Evolutionary conservation across 2,888 invertebrate species (phyloP).

Genomic region (Criorhina ranunculi): DNA sequence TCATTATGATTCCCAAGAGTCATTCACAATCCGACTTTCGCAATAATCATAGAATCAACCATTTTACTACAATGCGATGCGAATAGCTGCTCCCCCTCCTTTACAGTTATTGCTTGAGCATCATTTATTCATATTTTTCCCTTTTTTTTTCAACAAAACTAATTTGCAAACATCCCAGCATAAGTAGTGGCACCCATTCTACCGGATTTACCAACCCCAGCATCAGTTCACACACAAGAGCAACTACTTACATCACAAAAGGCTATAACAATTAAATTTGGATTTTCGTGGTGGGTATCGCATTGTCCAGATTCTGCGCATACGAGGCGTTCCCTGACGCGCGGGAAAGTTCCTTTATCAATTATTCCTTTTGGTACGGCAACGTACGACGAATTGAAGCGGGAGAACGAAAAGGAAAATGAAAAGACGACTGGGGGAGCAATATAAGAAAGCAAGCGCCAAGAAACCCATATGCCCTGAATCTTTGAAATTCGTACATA

Average conservation of each 20-base stretch:
- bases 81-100: not conserved
- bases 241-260: conserved; percentile 56
- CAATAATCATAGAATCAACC: conserved; percentile 63
- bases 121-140: conserved; percentile 64
- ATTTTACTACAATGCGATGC: conserved; percentile 57
- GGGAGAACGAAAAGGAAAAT: conserved; percentile 7
- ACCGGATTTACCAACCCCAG: not conserved
- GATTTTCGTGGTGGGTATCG: conserved; percentile 52
- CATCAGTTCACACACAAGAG: conserved; percentile 32
- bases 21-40: conserved; percentile 60
- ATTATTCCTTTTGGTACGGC: conserved; percentile 28
- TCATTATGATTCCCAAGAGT: conserved; percentile 72
- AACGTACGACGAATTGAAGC: conserved; percentile 26
- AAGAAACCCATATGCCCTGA: conserved; percentile 76
- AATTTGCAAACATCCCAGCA: conserved; percentile 70
- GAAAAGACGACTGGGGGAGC: not conserved
- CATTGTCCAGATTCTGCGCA: conserved; percentile 66
- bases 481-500: conserved; percentile 71
- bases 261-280: conserved; percentile 74
- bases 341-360: conserved; percentile 61
- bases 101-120: conserved; percentile 45
- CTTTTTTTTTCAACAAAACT: conserved; percentile 63
- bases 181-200: conserved; percentile 27
- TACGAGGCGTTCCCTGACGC: conserved; percentile 41
- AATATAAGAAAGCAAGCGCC: conserved; percentile 67